Base-by-base conservation (phyloP, 2,888 invertebrate species). In the Drosophila prolongata region DNA sequence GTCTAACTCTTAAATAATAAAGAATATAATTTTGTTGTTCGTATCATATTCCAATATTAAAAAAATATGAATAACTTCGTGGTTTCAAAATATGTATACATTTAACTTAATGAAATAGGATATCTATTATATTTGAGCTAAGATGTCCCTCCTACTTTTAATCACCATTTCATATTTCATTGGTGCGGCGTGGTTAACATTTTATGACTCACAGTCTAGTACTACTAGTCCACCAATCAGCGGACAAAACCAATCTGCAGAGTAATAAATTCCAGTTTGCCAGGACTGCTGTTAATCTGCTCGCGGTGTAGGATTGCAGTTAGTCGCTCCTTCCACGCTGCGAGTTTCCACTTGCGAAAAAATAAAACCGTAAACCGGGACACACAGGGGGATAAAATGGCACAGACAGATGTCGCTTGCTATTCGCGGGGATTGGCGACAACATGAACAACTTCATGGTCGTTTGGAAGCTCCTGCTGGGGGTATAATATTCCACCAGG, bases 91-190 rank as follows among this genome's bases (percentile, higher is more conserved):
- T 19, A 19, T 19, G 19, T 19, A 19, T 19, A 19, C 19, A 19
- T 19, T 19, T 19, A 19, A 19, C 3, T 19, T 19, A 19, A 19
- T 19, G 19, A 3, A 19, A 19, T 19, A 19, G 19, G 19, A 19
- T 19, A 19, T 24, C 24, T 11, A 16, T 11, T 34, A 16, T 35
- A 49, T 35, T 35, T 13, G 6, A 35, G 34, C 13, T 49, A 16
- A 16, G 27, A 4, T 42, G 6, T 14, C 40, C 24, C 27, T 1
- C 11, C 35, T 19, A 44, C 10, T 44, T 27, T 60, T 58, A 58
- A 58, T 61, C 44, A 38, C 19, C 59, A 38, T 61, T 61, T 61
- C 46, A 59, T 59, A 58, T 58, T 61, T 58, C 58, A 34, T 38
- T 58, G 43, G 30, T 13, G 47, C 16, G 47, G 16, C n/a, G 27